Conservation (phyloP, 2,888 invertebrate species). For the Cryptus viduatorius region DNA sequence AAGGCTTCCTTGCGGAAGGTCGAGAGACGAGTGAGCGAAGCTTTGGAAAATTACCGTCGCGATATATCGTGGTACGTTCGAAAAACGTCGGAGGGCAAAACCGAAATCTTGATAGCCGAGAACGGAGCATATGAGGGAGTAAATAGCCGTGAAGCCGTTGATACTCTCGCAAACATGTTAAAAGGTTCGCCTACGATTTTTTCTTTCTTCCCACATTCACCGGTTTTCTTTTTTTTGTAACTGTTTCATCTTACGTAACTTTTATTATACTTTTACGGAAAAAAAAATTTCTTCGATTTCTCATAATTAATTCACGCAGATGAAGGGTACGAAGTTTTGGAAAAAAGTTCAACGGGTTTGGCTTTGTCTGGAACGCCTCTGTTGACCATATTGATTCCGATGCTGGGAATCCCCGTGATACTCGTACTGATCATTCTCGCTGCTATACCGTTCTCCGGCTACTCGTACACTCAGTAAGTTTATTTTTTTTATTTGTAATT, state of each 20-base stretch:
- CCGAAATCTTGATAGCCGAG: constrained; percentile 79
- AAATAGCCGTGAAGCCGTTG: constrained; percentile 74
- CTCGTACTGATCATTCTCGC: constrained; percentile 74
- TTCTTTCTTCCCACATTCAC: background rate
- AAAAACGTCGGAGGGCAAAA: constrained; percentile 72
- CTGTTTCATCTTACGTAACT: constrained; percentile 2
- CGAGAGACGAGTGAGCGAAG: constrained; percentile 70
- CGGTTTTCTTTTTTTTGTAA: constrained; percentile 3
- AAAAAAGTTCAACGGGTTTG: constrained; percentile 73
- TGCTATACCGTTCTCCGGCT: constrained; percentile 76
- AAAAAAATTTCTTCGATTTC: background rate
- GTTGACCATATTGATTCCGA: constrained; percentile 70
- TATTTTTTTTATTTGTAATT: background rate
- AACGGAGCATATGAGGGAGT: constrained; percentile 75
- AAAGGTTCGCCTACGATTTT: constrained; percentile 68
- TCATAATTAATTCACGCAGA: constrained; percentile 66
- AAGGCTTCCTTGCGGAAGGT: constrained; percentile 73
- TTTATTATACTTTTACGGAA: too few species aligned
- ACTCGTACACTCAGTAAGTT: constrained; percentile 80
- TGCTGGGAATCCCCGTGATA: constrained; percentile 76
- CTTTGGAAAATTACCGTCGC: constrained; percentile 70
- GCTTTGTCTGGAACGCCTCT: constrained; percentile 73
- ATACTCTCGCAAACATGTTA: constrained; percentile 70
- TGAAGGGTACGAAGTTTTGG: constrained; percentile 71
- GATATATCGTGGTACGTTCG: constrained; percentile 79